These are phyloP conservation scores for Chionomys nivalis DNA, from an alignment of 2,113 vertebrate genomes.

Conservation along the genomic window DNA sequence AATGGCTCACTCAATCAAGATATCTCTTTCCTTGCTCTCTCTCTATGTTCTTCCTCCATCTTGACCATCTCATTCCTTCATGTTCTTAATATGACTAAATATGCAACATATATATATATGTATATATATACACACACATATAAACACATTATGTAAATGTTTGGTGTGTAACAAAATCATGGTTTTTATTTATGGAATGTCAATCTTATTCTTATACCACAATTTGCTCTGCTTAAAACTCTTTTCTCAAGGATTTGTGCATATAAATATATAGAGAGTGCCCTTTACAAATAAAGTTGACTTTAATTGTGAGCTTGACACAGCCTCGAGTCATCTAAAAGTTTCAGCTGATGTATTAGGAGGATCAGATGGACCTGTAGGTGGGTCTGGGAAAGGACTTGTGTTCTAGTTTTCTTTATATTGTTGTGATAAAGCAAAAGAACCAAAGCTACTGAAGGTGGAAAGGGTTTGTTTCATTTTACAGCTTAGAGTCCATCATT, in stretches of 20 bases:
- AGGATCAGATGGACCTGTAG: neutral
- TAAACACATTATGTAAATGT: neutral
- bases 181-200: neutral
- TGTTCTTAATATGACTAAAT: neutral
- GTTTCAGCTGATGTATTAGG: neutral
- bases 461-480: neutral
- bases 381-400: neutral
- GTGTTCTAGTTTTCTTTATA: neutral
- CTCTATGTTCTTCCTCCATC: too few species aligned
- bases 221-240: neutral
- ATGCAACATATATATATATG: neutral
- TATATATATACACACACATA: neutral
- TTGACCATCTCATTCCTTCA: too few species aligned
- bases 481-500: too few species aligned
- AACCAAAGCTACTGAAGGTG: neutral
- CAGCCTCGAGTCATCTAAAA: neutral
- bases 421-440: neutral
- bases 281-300: too few species aligned
- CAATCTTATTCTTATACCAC: constrained; percentile 4
- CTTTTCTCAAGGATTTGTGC: neutral
- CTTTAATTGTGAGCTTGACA: neutral
- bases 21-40: too few species aligned
- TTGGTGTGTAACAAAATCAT: neutral
- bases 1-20: too few species aligned
- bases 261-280: neutral